Base-by-base conservation (phyloP, 2,797 vertebrate genomes). In the Falco cherrug region DNA sequence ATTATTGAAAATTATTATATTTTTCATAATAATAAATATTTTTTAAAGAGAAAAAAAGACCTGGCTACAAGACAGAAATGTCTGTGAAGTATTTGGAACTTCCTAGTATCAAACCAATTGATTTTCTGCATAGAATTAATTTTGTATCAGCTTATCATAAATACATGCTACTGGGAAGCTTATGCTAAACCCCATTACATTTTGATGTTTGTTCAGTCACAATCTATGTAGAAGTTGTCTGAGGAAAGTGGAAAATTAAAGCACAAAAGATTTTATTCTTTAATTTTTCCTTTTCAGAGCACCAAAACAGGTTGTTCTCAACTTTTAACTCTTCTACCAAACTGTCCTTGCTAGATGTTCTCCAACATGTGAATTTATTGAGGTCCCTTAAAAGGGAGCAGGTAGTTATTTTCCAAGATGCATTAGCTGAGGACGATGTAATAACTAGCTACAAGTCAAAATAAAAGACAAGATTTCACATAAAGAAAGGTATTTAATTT, bases 101-200 rank as follows among this genome's bases (percentile, higher is more conserved):
- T 71, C 12, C 24, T 35, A 41, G 9, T 73, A 77, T 37, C 37
- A 87, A 87, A 93, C 56, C 5, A 61, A 48, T 41, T 50, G 22
- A 47, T 87, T 92, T 93, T 95, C 33, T 93, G 14, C 22, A 76
- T 81, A 54, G 25, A 90, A 78, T 87, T 71, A 85, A 54, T 91
- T 83, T 92, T 87, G 22, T 51, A 60, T 87, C 50, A 73, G 9
- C 15, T 85, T 86, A 59, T 84, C 65, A 65, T 91, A 84, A 87
- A 83, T 61, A 31, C 11, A 67, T 29, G 14, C 11, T 74, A 28
- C 22, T 50, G 59, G 20, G 51, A 89, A 90, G 39, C 56, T 53
- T 87, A 57, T 60, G 70, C 26, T 10, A 65, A 88, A 43, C 6
- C 0, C 6, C 18, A 33, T 48, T 86, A 64, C 84, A 29, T 53